phyloP scores from a whole-genome alignment of 2,113 vertebrate genomes.

The Urocynchramus pylzowi region DNA sequence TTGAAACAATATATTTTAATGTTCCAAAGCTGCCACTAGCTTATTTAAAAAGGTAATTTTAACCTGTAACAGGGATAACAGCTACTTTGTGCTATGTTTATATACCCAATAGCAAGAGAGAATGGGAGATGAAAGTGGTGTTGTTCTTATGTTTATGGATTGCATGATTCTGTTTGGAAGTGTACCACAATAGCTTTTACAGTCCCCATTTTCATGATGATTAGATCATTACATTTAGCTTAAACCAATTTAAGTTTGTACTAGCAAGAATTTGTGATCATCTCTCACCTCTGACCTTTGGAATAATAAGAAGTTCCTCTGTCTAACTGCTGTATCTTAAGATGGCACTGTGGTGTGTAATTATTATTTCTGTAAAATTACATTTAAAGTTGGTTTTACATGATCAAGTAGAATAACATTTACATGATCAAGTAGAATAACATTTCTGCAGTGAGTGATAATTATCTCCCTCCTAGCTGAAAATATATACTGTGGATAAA shows the following conservation, averaged over 20 bases:
- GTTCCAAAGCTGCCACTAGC: constrained; percentile 16
- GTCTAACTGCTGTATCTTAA: constrained; percentile 65
- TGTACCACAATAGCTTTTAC: constrained; percentile 19
- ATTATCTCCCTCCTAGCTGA: constrained; percentile 70
- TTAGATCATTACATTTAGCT: constrained; percentile 53
- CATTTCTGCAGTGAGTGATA: constrained; percentile 70
- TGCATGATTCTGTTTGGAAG: constrained; percentile 6
- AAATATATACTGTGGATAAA: constrained; percentile 67
- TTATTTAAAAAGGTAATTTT: constrained; percentile 48
- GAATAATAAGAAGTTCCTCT: constrained; percentile 71
- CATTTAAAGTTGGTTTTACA: constrained; percentile 78
- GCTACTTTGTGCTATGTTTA: neutral
- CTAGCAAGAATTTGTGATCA: constrained; percentile 49
- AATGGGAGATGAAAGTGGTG: neutral
- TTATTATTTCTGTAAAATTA: constrained; percentile 68
- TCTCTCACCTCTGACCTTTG: constrained; percentile 65
- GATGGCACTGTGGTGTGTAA: constrained; percentile 42
- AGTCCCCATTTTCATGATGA: constrained; percentile 37
- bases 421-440: constrained; percentile 70
- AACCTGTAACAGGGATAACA: neutral
- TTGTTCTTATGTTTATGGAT: neutral
- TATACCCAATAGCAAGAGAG: neutral
- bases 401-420: constrained; percentile 65
- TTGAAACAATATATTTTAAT: constrained; percentile 65
- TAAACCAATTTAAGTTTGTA: constrained; percentile 55